phyloP scores from a whole-genome alignment of 2,113 vertebrate genomes.

The Phocoena sinus region DNA sequence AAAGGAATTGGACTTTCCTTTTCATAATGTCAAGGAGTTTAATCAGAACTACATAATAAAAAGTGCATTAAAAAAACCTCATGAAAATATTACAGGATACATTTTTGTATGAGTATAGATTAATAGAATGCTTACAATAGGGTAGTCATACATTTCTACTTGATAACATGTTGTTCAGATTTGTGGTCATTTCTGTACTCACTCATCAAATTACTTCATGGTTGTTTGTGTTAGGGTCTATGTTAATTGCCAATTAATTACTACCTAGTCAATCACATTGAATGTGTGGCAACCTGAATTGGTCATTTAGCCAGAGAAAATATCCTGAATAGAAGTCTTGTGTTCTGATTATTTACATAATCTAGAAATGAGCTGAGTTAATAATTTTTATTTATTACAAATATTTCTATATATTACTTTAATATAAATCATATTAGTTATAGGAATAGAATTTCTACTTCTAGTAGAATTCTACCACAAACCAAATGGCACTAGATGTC shows the following conservation, averaged over 20 bases:
- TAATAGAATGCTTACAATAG: not conserved
- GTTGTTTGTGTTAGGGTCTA: not conserved
- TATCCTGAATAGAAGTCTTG: not conserved
- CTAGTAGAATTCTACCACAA: not conserved
- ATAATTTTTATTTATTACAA: not conserved
- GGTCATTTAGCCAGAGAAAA: slow-evolving; percentile 20
- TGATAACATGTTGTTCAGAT: not conserved
- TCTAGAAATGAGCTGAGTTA: not conserved
- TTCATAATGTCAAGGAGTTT: not conserved
- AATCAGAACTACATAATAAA: not conserved
- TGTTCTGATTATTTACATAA: not conserved
- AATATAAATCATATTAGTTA: not conserved
- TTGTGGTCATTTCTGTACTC: not conserved
- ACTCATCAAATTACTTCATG: slow-evolving; percentile 26
- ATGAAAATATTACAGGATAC: not conserved
- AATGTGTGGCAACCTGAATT: not conserved
- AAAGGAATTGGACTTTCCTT: not conserved
- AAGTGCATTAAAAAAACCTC: not conserved
- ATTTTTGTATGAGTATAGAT: not conserved
- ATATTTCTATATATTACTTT: not conserved
- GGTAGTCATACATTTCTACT: not conserved
- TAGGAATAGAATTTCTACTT: not conserved
- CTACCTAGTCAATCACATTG: slow-evolving; percentile 10
- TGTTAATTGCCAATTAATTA: slow-evolving; percentile 56
- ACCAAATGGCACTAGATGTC: not conserved